These are phyloP conservation scores for Euura saliciscinereae DNA, from an alignment of 1,140 invertebrate species.

Conservation along the genomic window DNA sequence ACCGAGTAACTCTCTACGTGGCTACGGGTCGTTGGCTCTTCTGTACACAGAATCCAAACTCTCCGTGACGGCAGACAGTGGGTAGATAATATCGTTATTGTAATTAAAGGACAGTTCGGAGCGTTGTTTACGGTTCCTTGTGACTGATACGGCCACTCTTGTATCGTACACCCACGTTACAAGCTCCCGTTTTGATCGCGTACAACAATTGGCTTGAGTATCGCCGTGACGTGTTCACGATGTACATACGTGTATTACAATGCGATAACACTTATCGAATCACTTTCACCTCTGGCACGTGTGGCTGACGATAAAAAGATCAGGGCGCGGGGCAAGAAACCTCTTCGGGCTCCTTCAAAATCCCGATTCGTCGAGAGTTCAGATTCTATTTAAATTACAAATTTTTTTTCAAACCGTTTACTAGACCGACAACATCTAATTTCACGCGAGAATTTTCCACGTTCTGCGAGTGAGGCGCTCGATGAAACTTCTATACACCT, in stretches of 20 bases:
- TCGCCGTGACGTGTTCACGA: too few species aligned
- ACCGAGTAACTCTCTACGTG: neutral
- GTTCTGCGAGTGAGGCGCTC: neutral
- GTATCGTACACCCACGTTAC: too few species aligned
- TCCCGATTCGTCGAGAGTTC: too few species aligned
- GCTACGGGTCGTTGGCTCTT: neutral
- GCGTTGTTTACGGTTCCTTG: neutral
- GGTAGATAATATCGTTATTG: neutral
- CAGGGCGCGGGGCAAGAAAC: too few species aligned
- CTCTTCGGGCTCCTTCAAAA: too few species aligned
- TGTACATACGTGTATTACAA: too few species aligned
- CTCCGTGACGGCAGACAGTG: neutral
- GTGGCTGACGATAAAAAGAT: too few species aligned
- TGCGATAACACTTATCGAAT: too few species aligned
- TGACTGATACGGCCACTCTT: neutral
- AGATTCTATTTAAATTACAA: neutral
- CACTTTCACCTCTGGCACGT: too few species aligned
- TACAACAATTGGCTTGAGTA: too few species aligned
- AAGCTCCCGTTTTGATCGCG: too few species aligned
- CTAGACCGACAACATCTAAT: neutral
- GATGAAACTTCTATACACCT: too few species aligned
- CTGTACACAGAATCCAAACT: neutral
- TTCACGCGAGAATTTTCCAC: neutral
- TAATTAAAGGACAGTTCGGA: neutral
- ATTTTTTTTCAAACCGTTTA: neutral